phyloP scores from a whole-genome alignment of 2,113 vertebrate species.

The Motacilla alba region DNA sequence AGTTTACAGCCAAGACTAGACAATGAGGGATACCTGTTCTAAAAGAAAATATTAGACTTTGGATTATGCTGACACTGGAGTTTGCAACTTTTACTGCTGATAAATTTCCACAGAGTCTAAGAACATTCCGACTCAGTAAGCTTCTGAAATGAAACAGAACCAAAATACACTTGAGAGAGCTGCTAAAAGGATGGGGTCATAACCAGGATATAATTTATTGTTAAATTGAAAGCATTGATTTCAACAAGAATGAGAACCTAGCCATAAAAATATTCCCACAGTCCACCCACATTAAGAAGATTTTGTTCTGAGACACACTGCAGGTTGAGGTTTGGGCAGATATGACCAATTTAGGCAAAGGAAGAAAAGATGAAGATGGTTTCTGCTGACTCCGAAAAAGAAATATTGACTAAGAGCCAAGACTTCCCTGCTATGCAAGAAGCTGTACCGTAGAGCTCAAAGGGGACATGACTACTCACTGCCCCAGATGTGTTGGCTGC shows the following conservation, averaged over 20 bases:
- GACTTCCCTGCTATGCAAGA: neutral
- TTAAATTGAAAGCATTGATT: conserved; percentile 11
- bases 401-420: conserved; percentile 1
- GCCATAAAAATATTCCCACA: neutral
- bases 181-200: neutral
- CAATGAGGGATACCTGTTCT: neutral
- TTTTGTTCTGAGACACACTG: neutral
- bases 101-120: neutral
- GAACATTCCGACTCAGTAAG: neutral
- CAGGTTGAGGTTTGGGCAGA: conserved; percentile 16
- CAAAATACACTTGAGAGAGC: neutral
- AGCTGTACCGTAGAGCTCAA: neutral
- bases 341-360: conserved; percentile 39
- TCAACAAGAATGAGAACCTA: neutral
- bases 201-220: conserved; percentile 6
- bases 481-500: neutral
- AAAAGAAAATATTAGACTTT: neutral
- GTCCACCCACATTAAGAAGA: neutral
- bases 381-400: conserved; percentile 2
- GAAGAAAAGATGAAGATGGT: neutral
- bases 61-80: neutral
- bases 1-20: neutral
- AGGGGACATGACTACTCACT: neutral
- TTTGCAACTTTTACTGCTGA: neutral
- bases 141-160: conserved; percentile 13